phyloP scores from a whole-genome alignment of 2,113 vertebrate species.

The Neoarius graeffei region DNA sequence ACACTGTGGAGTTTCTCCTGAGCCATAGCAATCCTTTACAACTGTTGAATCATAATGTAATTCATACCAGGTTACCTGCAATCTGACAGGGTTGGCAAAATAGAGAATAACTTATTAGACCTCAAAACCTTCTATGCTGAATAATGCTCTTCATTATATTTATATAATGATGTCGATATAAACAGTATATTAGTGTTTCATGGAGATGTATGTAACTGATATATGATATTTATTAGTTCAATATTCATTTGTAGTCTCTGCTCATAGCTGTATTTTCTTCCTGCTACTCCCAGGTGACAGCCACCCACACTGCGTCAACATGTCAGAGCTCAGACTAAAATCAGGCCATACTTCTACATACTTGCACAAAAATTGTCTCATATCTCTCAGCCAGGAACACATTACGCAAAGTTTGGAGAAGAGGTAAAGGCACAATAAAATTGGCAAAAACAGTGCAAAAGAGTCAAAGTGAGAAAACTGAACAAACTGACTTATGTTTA shows the following conservation, averaged over 20 bases:
- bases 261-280: neutral
- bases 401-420: neutral
- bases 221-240: neutral
- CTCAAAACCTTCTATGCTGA: neutral
- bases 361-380: neutral
- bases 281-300: neutral
- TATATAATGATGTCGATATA: neutral
- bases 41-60: constrained; percentile 9
- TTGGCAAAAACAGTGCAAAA: neutral
- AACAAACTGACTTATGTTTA: neutral
- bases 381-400: neutral
- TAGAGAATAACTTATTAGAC: neutral
- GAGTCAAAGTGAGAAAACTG: neutral
- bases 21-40: constrained; percentile 17
- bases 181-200: neutral
- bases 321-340: neutral
- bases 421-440: neutral
- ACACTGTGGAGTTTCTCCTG: constrained; percentile 12
- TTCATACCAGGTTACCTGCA: neutral
- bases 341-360: neutral
- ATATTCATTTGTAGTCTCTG: neutral
- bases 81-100: neutral
- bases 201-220: neutral
- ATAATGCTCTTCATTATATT: neutral
- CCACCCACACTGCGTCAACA: constrained; percentile 24